Percentiles rank a stretch among this genome's conserved stretches.
Evolutionary conservation across 2,113 vertebrate species (phyloP).

Genomic region (Petromus typicus): DNA sequence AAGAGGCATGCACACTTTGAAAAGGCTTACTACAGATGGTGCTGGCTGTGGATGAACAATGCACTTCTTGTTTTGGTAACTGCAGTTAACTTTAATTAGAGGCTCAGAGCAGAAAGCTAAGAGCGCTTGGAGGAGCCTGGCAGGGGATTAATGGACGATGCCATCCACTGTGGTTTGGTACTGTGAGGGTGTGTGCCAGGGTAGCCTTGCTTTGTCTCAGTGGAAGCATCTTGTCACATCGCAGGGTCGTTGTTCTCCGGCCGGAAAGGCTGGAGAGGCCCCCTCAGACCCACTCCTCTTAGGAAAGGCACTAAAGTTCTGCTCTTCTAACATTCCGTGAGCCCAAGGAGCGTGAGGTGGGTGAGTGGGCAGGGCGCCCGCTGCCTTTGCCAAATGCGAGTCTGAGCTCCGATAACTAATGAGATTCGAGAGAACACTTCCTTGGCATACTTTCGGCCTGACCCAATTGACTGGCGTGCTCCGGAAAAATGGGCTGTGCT

Average conservation of each 20-base stretch:
- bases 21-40: background rate
- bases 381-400: background rate
- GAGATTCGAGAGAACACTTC: constrained; percentile 20
- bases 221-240: background rate
- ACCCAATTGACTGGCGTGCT: background rate
- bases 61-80: background rate
- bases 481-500: background rate
- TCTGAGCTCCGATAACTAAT: constrained; percentile 4
- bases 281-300: background rate
- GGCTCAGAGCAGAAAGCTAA: background rate
- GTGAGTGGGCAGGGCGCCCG: background rate
- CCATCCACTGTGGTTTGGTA: background rate
- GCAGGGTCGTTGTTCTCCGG: background rate
- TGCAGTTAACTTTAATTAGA: constrained; percentile 39
- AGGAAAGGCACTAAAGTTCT: background rate
- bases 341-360: background rate
- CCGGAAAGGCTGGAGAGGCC: background rate
- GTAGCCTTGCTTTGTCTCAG: background rate
- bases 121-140: background rate
- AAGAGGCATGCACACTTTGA: background rate
- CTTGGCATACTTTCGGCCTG: constrained; percentile 23
- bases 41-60: background rate
- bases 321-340: background rate
- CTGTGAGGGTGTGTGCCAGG: background rate
- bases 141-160: background rate